phyloP scores from a whole-genome alignment of 2,113 vertebrate genomes.

The Tapirus terrestris region DNA sequence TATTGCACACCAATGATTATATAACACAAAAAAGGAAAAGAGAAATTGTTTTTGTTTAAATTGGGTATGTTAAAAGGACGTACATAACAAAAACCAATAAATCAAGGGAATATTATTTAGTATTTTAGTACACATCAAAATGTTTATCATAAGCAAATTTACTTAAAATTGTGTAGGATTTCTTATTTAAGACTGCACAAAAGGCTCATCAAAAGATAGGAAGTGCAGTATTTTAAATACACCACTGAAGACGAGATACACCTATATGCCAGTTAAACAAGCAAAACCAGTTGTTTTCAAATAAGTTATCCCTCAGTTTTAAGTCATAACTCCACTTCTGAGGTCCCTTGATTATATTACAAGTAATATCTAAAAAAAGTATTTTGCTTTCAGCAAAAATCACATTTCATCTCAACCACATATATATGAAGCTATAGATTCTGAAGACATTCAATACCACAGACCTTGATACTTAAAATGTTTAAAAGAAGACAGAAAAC shows the following conservation, averaged over 20 bases:
- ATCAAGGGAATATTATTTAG: background rate
- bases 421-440: background rate
- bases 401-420: background rate
- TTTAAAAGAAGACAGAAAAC: background rate
- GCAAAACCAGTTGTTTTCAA: conserved; percentile 18
- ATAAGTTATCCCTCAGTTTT: background rate
- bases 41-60: conserved; percentile 27
- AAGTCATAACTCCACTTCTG: background rate
- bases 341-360: background rate
- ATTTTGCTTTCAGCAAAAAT: background rate
- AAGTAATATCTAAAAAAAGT: background rate
- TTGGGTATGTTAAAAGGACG: background rate
- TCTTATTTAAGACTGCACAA: conserved; percentile 16
- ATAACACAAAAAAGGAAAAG: background rate
- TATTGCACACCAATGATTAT: background rate
- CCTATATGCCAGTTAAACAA: background rate
- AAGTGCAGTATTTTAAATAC: background rate
- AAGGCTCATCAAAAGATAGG: background rate
- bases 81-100: background rate
- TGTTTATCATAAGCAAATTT: background rate
- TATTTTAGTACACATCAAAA: background rate
- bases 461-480: background rate
- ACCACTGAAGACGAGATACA: background rate
- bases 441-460: background rate
- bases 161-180: background rate